Base-by-base conservation (phyloP, 1,140 invertebrate species). In the Centruroides sculpturatus region DNA sequence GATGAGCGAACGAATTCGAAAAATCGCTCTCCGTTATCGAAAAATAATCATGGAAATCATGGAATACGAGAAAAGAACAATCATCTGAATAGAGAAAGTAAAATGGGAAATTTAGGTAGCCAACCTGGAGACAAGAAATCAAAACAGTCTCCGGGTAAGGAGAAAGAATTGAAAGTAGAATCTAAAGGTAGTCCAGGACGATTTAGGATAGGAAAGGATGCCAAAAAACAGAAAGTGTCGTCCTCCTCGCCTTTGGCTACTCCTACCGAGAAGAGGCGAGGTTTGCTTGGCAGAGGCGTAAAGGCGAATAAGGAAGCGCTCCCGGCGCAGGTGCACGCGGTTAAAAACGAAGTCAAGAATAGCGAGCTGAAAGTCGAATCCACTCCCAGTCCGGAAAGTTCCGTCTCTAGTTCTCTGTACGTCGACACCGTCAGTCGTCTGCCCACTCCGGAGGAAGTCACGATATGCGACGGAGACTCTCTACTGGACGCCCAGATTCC, bases 351-450 rank as follows among this genome's bases (percentile, higher is more conserved):
- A 7, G 23, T 34, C n/a, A 51, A 51, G 11, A n/a, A 34, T 3
- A 5, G 6, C 5, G 41, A 41, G 8, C 8, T 41, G 41, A 41
- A 41, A 41, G 51, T 56, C 35, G 62, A 60, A 52, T 56, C 56
- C 11, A 53, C 60, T 7, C 64, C 64, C 10, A 65, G 64, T 49
- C 60, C 64, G 5, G 63, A 59, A 6, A 64, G 63, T 46, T 64
- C 63, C 47, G 50, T 64, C 46, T 62, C 64, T n/a, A 65, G 64
- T 34, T 61, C 60, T n/a, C 49, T 59, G 9, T 65, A 65, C 36
- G 60, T 62, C n/a, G 64, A 65, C 49, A 63, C 64, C 5, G 57
- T 62, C 50, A 65, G 64, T 50, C 64, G 61, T 51, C 36, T 65
- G 10, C 60, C 64, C 7, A 62, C 64, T 5, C 64, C 64, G 10